Evolutionary conservation across 2,797 vertebrate genomes (phyloP).

Genomic region (Peromyscus aztecus): DNA sequence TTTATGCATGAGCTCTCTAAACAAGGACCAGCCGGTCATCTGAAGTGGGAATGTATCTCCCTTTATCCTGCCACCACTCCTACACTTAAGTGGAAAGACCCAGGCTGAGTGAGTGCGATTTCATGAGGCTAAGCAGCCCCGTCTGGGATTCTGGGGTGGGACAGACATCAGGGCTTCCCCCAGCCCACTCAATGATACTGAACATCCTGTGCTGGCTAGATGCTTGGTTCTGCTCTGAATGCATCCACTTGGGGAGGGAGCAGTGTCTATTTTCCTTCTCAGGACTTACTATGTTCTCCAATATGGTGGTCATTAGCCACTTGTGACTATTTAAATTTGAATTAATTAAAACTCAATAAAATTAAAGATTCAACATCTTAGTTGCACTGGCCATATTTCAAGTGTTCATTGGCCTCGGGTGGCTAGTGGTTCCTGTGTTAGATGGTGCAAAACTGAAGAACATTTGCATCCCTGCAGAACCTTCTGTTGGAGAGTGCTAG

Average conservation of each 20-base stretch:
- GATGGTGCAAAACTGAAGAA: not conserved
- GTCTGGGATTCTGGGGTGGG: not conserved
- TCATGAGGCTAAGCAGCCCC: not conserved
- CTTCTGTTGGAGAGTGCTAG: not conserved
- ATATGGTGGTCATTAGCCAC: not conserved
- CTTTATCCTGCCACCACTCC: not conserved
- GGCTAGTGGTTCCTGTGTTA: not conserved
- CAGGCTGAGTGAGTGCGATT: not conserved
- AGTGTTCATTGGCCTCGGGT: not conserved
- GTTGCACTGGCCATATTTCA: slow-evolving; percentile 6
- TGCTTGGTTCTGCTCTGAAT: not conserved
- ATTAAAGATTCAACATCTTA: not conserved
- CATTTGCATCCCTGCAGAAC: not conserved
- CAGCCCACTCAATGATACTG: not conserved
- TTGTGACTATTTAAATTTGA: slow-evolving; percentile 18
- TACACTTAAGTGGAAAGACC: not conserved
- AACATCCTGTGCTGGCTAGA: not conserved
- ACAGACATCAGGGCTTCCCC: not conserved
- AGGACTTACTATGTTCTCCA: not conserved
- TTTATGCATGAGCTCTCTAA: not conserved
- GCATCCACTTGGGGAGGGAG: not conserved
- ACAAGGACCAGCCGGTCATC: not conserved
- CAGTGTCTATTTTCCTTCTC: not conserved
- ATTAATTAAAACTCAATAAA: slow-evolving; percentile 51
- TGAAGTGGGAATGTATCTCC: not conserved